Conservation (phyloP, 2,888 invertebrate species). For the Microdon myrmicae region DNA sequence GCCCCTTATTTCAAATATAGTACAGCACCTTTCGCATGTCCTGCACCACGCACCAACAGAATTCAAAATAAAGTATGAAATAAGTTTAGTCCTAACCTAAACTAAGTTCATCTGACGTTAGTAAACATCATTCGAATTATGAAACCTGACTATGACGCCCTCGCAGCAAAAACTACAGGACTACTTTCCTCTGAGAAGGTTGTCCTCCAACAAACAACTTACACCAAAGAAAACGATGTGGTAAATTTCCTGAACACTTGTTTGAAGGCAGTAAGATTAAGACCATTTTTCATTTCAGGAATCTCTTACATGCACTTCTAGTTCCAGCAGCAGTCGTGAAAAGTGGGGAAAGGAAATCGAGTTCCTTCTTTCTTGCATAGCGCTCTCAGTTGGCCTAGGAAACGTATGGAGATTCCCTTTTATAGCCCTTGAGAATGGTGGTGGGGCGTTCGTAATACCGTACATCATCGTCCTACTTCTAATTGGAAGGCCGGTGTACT, state of each 20-base stretch:
- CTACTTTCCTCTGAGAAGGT: conserved; percentile 46
- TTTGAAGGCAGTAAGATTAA: too few relatives aligned
- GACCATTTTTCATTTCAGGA: conserved; percentile 28
- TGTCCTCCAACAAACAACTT: conserved; percentile 51
- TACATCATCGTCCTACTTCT: conserved; percentile 73
- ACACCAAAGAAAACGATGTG: conserved; percentile 54
- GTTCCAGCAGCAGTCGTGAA: conserved; percentile 12
- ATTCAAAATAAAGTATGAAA: too few relatives aligned
- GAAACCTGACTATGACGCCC: conserved; percentile 57
- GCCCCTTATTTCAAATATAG: too few relatives aligned
- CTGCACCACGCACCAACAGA: too few relatives aligned
- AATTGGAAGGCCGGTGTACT: conserved; percentile 76
- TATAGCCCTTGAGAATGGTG: conserved; percentile 74
- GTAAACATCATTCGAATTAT: conserved; percentile 53
- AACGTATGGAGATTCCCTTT: conserved; percentile 77
- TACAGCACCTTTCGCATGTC: too few relatives aligned
- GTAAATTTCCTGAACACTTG: conserved; percentile 43
- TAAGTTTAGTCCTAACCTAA: too few relatives aligned
- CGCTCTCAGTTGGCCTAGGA: conserved; percentile 74
- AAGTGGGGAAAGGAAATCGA: conserved; percentile 73
- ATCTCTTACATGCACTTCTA: conserved; percentile 46
- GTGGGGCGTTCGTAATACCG: conserved; percentile 76
- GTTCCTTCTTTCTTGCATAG: conserved; percentile 72
- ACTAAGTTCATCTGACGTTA: too few relatives aligned
- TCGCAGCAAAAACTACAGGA: conserved; percentile 48